Percentiles rank a stretch among this genome's conserved stretches.
phyloP scores from a whole-genome alignment of 2,888 invertebrate species.

The Drosophila seclusa region DNA sequence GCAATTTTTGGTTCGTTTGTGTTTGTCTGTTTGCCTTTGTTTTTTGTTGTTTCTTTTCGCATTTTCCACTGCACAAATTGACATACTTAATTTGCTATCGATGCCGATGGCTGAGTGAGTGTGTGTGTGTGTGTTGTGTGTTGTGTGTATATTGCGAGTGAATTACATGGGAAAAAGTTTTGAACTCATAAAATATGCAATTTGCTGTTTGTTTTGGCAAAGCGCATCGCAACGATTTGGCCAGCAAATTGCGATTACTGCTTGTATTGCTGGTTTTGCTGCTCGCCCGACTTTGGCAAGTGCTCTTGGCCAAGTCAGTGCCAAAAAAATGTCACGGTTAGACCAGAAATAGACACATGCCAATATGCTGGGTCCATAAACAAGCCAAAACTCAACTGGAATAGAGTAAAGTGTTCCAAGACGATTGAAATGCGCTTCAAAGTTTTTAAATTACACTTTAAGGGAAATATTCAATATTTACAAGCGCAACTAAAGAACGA shows the following conservation, averaged over 20 bases:
- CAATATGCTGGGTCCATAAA: constrained; percentile 67
- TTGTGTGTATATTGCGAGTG: constrained; percentile 35
- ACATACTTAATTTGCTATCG: constrained; percentile 77
- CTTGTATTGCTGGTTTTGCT: constrained; percentile 31
- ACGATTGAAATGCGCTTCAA: constrained; percentile 34
- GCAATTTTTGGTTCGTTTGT: constrained; percentile 44
- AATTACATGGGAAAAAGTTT: constrained; percentile 66
- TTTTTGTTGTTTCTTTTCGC: constrained; percentile 17
- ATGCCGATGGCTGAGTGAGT: constrained; percentile 24
- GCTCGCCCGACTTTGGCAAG: constrained; percentile 60
- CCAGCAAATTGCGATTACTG: constrained; percentile 46
- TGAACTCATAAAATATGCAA: constrained; percentile 76
- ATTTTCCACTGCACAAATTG: constrained; percentile 63
- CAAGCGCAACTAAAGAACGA: neutral
- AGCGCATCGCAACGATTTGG: constrained; percentile 69
- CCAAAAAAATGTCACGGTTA: constrained; percentile 77
- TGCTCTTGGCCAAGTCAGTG: constrained; percentile 48
- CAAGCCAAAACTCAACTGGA: constrained; percentile 40
- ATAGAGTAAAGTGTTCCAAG: constrained; percentile 5
- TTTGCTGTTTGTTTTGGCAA: constrained; percentile 61
- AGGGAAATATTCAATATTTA: constrained; percentile 5
- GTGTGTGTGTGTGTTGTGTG: constrained; percentile 29
- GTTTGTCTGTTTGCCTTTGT: constrained; percentile 28
- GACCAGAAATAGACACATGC: constrained; percentile 72
- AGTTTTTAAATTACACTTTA: constrained; percentile 18